Percentiles rank a stretch among this genome's conserved stretches.
These are phyloP conservation scores for Mastomys coucha DNA, from an alignment of 2,113 vertebrate genomes.

Conservation along the genomic window DNA sequence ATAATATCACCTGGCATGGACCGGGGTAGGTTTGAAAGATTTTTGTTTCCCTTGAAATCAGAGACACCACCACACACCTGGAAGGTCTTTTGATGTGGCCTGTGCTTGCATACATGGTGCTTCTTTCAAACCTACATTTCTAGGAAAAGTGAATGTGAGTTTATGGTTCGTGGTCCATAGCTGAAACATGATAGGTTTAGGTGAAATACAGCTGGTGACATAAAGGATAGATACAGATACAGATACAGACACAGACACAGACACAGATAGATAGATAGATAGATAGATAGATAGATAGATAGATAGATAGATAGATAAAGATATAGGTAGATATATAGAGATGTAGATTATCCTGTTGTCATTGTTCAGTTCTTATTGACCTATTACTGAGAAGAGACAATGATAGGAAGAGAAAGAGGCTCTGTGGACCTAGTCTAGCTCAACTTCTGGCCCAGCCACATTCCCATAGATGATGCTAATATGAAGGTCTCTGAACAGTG, in stretches of 20 bases:
- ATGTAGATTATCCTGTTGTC: no score
- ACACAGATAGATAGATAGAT: no score
- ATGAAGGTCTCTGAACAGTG: neutral
- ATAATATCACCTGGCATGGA: neutral
- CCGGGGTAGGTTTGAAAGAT: neutral
- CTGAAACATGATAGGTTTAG: neutral
- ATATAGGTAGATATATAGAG: no score
- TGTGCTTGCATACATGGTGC: neutral
- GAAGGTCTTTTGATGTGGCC: neutral
- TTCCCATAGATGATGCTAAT: neutral
- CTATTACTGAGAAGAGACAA: neutral
- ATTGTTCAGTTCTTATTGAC: neutral
- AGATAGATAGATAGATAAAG: no score
- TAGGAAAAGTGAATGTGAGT: constrained; percentile 47
- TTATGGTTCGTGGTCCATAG: constrained; percentile 13
- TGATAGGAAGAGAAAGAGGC: neutral
- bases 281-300: no score
- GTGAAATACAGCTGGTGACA: neutral
- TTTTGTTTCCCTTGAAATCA: constrained; percentile 40
- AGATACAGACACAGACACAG: no score
- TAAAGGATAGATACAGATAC: neutral
- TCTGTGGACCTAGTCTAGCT: neutral
- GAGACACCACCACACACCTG: neutral
- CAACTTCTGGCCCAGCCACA: neutral
- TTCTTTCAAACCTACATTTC: constrained; percentile 18